Conservation (phyloP, 2,113 vertebrate genomes). For the Aphelocoma coerulescens region DNA sequence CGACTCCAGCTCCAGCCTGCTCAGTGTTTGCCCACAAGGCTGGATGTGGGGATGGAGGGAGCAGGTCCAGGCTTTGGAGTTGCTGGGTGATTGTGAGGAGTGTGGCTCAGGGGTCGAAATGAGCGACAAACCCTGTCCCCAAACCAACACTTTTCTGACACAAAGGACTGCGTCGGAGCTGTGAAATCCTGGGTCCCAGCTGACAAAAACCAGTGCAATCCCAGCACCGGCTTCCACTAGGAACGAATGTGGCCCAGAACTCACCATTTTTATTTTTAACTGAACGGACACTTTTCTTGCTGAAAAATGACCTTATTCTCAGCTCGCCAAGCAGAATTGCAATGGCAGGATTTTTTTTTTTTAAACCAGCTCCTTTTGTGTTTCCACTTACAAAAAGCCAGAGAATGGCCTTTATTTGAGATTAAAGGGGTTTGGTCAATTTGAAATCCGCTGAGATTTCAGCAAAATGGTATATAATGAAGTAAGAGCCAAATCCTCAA, state of each 20-base stretch:
- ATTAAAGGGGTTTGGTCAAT: neutral
- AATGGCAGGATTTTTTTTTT: neutral
- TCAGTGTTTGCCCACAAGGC: neutral
- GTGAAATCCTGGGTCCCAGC: neutral
- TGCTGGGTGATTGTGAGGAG: rapidly evolving
- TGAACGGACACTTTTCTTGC: neutral
- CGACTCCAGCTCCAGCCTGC: rapidly evolving
- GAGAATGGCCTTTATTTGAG: neutral
- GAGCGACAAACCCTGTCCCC: rapidly evolving
- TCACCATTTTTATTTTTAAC: neutral
- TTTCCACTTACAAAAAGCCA: neutral
- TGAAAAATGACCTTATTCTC: slow-evolving; percentile 14
- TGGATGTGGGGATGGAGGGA: neutral
- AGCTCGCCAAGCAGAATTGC: neutral
- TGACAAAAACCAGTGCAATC: neutral
- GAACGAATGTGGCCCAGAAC: neutral
- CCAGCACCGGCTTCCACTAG: neutral
- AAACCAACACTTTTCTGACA: neutral
- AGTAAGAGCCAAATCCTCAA: neutral
- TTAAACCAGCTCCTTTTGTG: neutral
- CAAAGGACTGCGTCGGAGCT: rapidly evolving
- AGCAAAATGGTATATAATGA: neutral
- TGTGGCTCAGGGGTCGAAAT: rapidly evolving
- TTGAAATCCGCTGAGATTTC: neutral
- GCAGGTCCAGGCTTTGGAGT: rapidly evolving